These are phyloP conservation scores for Dicranocentrus wangi DNA, from an alignment of 2,888 invertebrate species.

Conservation along the genomic window DNA sequence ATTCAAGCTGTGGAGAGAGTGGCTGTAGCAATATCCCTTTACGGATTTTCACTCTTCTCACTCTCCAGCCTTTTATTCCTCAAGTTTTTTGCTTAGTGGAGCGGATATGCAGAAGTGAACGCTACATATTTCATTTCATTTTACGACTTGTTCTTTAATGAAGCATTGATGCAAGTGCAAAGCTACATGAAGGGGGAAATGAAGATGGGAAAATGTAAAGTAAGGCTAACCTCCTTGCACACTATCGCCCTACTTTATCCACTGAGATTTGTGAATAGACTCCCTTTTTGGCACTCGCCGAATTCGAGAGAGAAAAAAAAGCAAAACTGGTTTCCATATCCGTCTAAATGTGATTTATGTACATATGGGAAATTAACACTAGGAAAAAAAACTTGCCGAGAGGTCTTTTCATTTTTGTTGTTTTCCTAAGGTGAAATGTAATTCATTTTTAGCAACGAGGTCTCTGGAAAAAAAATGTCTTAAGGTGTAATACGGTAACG, in stretches of 20 bases:
- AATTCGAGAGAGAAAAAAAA: neutral
- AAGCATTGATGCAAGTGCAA: conserved; percentile 18
- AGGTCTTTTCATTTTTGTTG: conserved; percentile 12
- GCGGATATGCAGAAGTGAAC: conserved; percentile 12
- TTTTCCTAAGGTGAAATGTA: conserved; percentile 20
- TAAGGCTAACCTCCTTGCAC: neutral
- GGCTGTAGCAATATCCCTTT: conserved; percentile 1
- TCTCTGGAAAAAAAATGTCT: neutral
- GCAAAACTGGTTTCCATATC: conserved; percentile 4
- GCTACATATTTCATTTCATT: conserved; percentile 15
- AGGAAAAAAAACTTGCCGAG: neutral
- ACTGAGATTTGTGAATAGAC: conserved; percentile 7
- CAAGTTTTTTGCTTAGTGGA: neutral
- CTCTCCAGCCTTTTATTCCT: neutral
- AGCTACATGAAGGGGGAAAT: neutral
- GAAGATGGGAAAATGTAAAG: neutral
- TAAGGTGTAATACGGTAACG: neutral
- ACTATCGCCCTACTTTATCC: neutral
- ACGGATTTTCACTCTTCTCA: conserved; percentile 1
- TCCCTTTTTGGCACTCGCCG: conserved; percentile 27
- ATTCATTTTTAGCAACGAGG: conserved; percentile 19
- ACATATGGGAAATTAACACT: conserved; percentile 36
- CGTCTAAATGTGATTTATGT: conserved; percentile 31
- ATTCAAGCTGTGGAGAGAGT: neutral
- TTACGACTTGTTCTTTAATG: conserved; percentile 25